These are phyloP conservation scores for Folsomia manolachei DNA, from an alignment of 2,888 invertebrate species.

Conservation along the genomic window DNA sequence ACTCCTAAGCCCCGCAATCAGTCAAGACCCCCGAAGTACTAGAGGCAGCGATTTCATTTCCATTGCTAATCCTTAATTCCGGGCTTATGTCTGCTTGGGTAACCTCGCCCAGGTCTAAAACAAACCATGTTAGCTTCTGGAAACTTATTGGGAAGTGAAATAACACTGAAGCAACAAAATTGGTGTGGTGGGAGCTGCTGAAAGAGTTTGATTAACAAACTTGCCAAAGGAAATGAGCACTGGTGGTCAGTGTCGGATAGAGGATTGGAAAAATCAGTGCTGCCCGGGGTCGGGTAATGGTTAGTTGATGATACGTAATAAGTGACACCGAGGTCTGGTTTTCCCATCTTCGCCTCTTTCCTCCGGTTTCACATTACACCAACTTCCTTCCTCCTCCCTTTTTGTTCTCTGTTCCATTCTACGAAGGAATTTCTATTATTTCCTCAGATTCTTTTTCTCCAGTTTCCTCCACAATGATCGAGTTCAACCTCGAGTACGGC, in stretches of 20 bases:
- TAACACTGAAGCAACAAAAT: neutral
- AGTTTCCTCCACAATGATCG: neutral
- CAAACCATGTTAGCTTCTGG: too few relatives aligned
- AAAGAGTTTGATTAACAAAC: conserved; percentile 5
- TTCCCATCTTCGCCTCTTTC: conserved; percentile 13
- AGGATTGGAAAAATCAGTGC: neutral
- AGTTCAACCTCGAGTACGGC: neutral
- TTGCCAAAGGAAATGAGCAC: conserved; percentile 2
- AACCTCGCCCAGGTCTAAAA: neutral
- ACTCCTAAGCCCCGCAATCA: neutral
- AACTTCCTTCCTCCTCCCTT: neutral
- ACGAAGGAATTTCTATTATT: neutral
- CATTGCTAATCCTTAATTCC: conserved; percentile 8
- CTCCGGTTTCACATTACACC: conserved; percentile 12
- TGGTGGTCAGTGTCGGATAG: neutral
- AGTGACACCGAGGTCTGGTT: conserved; percentile 41
- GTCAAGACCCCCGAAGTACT: neutral
- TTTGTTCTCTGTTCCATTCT: conserved; percentile 8
- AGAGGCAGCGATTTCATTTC: neutral
- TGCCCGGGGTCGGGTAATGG: conserved; percentile 34
- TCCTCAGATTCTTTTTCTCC: neutral
- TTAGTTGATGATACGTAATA: conserved; percentile 47
- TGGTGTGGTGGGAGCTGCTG: neutral
- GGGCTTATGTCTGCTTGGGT: neutral
- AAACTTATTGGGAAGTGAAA: too few relatives aligned